phyloP scores from a whole-genome alignment of 2,888 invertebrate genomes.

The Noctua pronuba region DNA sequence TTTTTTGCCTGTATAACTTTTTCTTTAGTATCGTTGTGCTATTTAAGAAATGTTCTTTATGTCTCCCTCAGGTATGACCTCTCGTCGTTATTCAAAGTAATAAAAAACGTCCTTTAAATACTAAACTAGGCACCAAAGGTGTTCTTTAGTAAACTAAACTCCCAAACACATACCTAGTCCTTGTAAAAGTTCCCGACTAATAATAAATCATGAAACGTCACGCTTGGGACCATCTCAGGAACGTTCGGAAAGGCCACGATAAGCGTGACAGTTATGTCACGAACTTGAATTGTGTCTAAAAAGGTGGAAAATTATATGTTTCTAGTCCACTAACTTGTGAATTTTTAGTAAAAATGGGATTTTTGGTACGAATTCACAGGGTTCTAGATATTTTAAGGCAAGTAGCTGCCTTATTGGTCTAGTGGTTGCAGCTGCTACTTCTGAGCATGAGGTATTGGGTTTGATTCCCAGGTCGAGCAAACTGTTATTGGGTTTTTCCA shows the following conservation, averaged over 20 bases:
- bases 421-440: neutral
- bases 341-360: neutral
- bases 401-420: too few species aligned
- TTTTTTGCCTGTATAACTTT: neutral
- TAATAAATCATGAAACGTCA: constrained; percentile 53
- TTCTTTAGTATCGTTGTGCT: neutral
- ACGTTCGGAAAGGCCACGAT: constrained; percentile 49
- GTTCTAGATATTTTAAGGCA: neutral
- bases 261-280: constrained; percentile 49
- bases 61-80: neutral
- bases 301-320: constrained; percentile 39
- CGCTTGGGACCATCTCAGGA: constrained; percentile 35
- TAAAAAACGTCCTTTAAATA: constrained; percentile 5
- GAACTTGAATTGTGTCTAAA: constrained; percentile 47
- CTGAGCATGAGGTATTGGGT: neutral
- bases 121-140: neutral
- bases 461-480: neutral
- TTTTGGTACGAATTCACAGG: neutral
- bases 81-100: neutral
- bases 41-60: neutral
- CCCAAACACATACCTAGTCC: constrained; percentile 26
- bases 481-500: neutral
- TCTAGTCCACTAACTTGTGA: neutral
- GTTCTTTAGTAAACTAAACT: constrained; percentile 7
- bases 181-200: constrained; percentile 10